Evolutionary conservation across 2,797 vertebrate genomes (phyloP).

Genomic region (Gallinago stenura): DNA sequence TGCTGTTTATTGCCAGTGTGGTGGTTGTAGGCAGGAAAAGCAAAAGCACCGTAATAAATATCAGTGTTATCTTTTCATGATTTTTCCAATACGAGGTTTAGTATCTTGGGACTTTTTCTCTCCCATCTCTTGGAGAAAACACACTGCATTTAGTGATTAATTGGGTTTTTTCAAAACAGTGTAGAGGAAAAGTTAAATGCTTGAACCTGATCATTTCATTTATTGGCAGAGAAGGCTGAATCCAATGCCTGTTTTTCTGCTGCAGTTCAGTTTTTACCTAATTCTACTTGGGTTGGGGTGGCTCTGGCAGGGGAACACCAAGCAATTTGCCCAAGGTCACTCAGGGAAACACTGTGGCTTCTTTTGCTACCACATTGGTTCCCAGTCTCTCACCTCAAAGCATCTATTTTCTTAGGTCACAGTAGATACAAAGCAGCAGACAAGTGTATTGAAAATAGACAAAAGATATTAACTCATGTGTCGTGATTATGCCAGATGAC

Average conservation of each 20-base stretch:
- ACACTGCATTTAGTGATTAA: not conserved
- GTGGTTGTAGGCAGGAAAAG: not conserved
- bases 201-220: not conserved
- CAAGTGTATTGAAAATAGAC: not conserved
- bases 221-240: not conserved
- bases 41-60: not conserved
- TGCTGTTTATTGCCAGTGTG: not conserved
- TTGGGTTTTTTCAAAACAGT: not conserved
- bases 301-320: not conserved
- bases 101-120: not conserved
- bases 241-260: not conserved
- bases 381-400: not conserved
- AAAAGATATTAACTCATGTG: not conserved
- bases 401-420: not conserved
- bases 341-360: not conserved
- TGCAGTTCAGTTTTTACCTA: not conserved
- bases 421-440: not conserved
- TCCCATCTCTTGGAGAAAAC: not conserved
- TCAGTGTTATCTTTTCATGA: not conserved
- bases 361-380: not conserved
- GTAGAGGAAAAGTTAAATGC: not conserved
- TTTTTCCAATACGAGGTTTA: not conserved
- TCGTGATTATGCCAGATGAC: not conserved
- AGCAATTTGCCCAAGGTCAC: conserved; percentile 48
- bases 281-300: not conserved